Base-by-base conservation (phyloP, 2,888 invertebrate species). In the Polyommatus iphigenia region DNA sequence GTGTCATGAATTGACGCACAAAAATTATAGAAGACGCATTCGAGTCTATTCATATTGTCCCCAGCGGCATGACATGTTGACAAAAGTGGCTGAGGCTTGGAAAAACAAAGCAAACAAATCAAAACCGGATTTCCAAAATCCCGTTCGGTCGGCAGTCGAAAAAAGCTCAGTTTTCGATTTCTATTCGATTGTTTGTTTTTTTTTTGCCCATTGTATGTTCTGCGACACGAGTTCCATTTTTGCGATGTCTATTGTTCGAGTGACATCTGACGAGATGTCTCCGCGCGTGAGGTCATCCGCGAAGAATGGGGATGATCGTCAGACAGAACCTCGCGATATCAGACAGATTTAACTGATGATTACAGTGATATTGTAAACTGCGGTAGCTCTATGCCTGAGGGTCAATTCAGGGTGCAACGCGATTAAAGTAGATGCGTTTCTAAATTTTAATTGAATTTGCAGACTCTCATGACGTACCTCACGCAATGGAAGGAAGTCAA, bases 121-220 rank as follows among this genome's bases (percentile, higher is more conserved):
- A 85, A 90, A 93, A 93, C 93, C 92, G 92, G 94, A 93, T 93
- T 92, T 91, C 90, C 91, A 90, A 93, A 94, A 93, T 93, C 93
- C 93, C 92, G 93, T 93, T 93, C 87, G 82, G 87, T 89, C 87
- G 91, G 90, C 89, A 24, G 89, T 89, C 87, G 87, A 89, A 92
- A 91, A 90, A 92, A 90, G 89, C 89, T 90, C 88, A 90, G 92
- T 93, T 93, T 93, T 94, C 92, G 91, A 91, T 93, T 93, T 93
- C 92, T 92, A 92, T 92, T 90, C 87, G 89, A 91, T 90, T 92
- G 93, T 93, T 94, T 92, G 91, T 92, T 93, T 93, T 92, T 93
- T 93, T 91, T 92, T 92, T 85, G 83, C 83, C 89, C 91, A 92
- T 93, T 93, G 93, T 93, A 84, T 85, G 85, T 88, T 86, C 87